These are phyloP conservation scores for Pachydiplax longipennis DNA, from an alignment of 2,888 invertebrate species.

Conservation along the genomic window DNA sequence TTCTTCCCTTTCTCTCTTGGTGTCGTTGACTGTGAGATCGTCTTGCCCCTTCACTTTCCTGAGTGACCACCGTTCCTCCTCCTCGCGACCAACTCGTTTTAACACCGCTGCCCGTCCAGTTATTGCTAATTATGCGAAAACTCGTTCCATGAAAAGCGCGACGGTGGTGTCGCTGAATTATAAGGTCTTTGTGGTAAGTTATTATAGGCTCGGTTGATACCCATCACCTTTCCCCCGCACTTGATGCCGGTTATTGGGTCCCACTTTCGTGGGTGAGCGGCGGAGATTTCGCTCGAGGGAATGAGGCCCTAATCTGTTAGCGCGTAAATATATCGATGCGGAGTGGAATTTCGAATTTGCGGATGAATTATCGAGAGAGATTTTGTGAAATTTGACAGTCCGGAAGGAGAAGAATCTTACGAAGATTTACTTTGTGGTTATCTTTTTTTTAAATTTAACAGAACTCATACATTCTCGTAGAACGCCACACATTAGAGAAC, in stretches of 20 bases:
- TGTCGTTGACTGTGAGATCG: slow-evolving; percentile 17
- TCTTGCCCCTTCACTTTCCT: not conserved
- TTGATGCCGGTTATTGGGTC: no score
- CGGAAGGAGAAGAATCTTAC: no score
- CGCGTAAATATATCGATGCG: not conserved
- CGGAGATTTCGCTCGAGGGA: no score
- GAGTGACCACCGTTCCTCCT: not conserved
- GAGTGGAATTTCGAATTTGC: not conserved
- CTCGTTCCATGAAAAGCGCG: slow-evolving; percentile 19
- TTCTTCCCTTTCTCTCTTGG: not conserved
- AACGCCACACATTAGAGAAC: no score
- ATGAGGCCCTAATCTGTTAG: not conserved
- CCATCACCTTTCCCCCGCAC: not conserved
- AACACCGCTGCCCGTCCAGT: slow-evolving; percentile 37
- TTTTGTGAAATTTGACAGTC: no score
- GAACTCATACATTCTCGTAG: no score
- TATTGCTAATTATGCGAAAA: slow-evolving; percentile 39
- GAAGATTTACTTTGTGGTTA: no score
- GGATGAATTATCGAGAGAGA: no score
- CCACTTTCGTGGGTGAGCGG: no score
- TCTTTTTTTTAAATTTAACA: no score
- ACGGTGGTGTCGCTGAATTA: not conserved
- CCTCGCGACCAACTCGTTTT: slow-evolving; percentile 15
- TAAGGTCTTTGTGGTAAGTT: slow-evolving; percentile 27
- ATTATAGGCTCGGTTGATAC: not conserved